A percentile compares a stretch with the other conserved stretches of the same genome.
Evolutionary conservation across 2,888 invertebrate genomes (phyloP).

Genomic region (Pheosia tremula): DNA sequence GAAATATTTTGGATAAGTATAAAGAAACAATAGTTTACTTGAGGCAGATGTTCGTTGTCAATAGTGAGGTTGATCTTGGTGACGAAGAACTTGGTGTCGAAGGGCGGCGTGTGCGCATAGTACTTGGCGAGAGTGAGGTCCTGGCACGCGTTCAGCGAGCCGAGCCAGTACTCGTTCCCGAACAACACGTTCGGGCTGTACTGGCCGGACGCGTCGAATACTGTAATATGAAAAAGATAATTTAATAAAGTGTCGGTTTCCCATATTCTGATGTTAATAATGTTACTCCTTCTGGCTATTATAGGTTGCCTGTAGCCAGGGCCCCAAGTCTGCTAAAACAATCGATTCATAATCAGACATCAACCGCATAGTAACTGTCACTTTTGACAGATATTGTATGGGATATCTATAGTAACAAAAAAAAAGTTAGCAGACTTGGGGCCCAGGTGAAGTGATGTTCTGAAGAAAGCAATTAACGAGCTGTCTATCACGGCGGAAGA

Average conservation of each 20-base stretch:
- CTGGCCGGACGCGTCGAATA: slow-evolving; percentile 92
- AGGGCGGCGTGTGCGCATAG: slow-evolving; percentile 84
- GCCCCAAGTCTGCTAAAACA: no score
- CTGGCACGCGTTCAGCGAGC: slow-evolving; percentile 88
- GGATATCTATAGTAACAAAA: no score
- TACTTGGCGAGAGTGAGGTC: slow-evolving; percentile 85
- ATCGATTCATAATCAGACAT: no score
- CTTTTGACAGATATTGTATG: no score
- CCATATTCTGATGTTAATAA: no score
- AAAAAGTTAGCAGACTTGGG: no score
- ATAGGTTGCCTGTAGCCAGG: no score
- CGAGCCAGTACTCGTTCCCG: slow-evolving; percentile 93
- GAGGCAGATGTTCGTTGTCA: slow-evolving; percentile 79
- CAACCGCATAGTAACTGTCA: no score
- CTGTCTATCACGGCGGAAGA: no score
- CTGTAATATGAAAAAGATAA: slow-evolving; percentile 69
- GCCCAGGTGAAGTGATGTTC: no score
- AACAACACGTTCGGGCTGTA: slow-evolving; percentile 91
- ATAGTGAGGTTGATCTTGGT: slow-evolving; percentile 84
- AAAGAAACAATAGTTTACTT: slow-evolving; percentile 63
- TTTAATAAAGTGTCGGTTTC: background rate
- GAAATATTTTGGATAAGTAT: background rate
- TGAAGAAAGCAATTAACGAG: no score
- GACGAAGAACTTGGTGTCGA: slow-evolving; percentile 85
- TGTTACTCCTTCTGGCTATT: no score